A percentile compares a stretch with the other conserved stretches of the same genome.
Evolutionary conservation across 2,113 vertebrate genomes (phyloP).

Genomic region (Phylloscopus trochilus): DNA sequence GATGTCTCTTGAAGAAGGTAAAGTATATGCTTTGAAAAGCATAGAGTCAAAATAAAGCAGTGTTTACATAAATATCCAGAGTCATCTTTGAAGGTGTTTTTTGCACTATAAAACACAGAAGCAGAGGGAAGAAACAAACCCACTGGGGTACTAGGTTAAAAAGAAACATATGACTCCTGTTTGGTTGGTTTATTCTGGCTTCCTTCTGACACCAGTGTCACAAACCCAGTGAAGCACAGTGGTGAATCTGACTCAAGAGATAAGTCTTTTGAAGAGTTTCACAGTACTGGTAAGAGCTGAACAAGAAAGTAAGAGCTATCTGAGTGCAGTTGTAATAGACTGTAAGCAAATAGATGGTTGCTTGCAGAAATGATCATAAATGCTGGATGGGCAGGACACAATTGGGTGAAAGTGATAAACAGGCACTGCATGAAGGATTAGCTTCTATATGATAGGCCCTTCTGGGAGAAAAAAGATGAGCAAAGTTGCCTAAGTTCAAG

Average conservation of each 20-base stretch:
- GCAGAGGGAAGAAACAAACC: neutral
- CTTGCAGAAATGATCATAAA: neutral
- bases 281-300: neutral
- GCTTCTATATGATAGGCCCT: neutral
- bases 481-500: neutral
- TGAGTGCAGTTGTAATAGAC: neutral
- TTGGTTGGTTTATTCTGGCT: neutral
- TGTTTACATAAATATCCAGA: neutral
- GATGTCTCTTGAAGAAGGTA: neutral
- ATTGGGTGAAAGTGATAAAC: neutral
- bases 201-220: neutral
- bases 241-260: neutral
- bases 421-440: neutral
- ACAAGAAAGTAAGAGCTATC: neutral
- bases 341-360: neutral
- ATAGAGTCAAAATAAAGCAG: neutral
- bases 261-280: conserved; percentile 13
- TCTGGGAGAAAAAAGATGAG: neutral
- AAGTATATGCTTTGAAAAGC: neutral
- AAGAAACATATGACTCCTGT: neutral
- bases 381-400: neutral
- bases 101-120: neutral
- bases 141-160: neutral
- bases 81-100: neutral
- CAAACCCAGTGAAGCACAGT: neutral